phyloP scores from a whole-genome alignment of 1,140 invertebrate species.

The Sipha flava region DNA sequence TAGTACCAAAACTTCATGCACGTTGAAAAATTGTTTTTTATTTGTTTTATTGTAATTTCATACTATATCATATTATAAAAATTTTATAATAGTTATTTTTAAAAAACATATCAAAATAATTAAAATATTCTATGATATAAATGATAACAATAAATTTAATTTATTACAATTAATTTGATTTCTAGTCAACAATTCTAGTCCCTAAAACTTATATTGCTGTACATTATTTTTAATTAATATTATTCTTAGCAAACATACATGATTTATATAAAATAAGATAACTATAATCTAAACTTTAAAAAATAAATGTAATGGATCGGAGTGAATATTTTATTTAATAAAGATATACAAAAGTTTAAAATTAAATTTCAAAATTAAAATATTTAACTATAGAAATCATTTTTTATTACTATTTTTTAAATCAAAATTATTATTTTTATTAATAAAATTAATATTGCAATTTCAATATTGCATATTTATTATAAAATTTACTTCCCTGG shows the following conservation, averaged over 20 bases:
- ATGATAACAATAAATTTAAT: no score
- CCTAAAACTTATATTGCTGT: neutral
- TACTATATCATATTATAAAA: neutral
- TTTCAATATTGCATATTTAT: no score
- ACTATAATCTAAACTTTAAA: neutral
- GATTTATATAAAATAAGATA: neutral
- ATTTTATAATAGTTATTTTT: neutral
- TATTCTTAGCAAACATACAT: neutral
- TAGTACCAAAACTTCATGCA: no score
- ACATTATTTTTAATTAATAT: neutral
- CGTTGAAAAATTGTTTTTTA: neutral
- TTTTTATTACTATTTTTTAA: neutral
- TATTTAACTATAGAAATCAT: neutral
- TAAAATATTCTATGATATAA: no score
- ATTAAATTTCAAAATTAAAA: neutral
- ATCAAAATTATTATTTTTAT: no score
- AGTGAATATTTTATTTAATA: neutral
- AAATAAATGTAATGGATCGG: neutral
- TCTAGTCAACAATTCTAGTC: neutral
- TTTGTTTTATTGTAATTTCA: neutral
- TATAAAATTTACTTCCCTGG: no score
- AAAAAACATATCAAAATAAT: no score
- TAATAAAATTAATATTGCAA: no score
- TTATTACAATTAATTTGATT: no score
- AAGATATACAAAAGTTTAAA: neutral